Conservation (phyloP, 30 jellyfish, hydroid and myxozoan species). For the Aurelia coerulea region DNA sequence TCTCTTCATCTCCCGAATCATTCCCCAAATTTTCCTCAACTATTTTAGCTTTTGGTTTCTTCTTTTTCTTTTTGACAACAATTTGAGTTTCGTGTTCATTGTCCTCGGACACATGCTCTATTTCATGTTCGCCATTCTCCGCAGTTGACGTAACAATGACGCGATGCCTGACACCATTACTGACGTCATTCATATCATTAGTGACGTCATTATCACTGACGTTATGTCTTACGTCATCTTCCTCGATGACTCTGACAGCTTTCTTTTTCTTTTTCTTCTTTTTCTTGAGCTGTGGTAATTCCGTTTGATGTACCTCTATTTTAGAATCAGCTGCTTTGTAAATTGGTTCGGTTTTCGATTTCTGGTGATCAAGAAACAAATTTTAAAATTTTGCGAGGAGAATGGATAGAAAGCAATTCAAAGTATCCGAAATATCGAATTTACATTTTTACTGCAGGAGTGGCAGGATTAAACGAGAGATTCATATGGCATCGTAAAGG, state of each 20-base stretch:
- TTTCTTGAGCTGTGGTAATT: slow-evolving; percentile 19
- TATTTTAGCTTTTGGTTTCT: slow-evolving; percentile 30
- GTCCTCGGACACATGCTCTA: too few species aligned
- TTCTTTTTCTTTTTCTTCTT: slow-evolving; percentile 70
- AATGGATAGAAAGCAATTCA: too few species aligned
- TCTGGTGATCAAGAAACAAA: slow-evolving; percentile 12
- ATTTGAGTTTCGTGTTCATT: slow-evolving; percentile 5
- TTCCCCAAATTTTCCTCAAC: slow-evolving; percentile 8
- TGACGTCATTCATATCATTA: background rate
- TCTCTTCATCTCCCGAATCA: slow-evolving; percentile 15
- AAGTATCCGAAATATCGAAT: too few species aligned
- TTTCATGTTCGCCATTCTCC: too few species aligned
- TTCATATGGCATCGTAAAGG: too few species aligned
- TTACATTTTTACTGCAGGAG: too few species aligned
- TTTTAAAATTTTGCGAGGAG: too few species aligned
- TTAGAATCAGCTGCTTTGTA: slow-evolving; percentile 17
- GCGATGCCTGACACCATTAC: background rate
- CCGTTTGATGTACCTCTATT: slow-evolving; percentile 14
- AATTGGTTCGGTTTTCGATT: slow-evolving; percentile 21
- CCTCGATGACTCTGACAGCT: slow-evolving; percentile 6
- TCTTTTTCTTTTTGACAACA: slow-evolving; percentile 42
- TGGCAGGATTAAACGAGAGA: too few species aligned
- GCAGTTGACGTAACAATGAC: background rate
- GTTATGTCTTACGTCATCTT: background rate
- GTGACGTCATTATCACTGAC: background rate